Evolutionary conservation across 2,797 vertebrate genomes (phyloP).

Genomic region (Oophaga sylvatica): DNA sequence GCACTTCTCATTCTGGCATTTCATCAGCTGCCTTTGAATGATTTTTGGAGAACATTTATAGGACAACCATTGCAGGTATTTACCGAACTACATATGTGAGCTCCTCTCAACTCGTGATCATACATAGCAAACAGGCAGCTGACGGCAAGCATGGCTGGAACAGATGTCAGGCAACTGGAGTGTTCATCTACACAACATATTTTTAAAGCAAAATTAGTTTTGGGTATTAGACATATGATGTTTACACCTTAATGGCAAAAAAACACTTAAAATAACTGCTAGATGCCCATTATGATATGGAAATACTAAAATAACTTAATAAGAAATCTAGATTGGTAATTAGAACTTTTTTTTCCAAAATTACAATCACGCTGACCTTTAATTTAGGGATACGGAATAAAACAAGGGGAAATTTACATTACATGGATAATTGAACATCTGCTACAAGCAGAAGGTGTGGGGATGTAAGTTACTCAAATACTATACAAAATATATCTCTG

Average conservation of each 20-base stretch:
- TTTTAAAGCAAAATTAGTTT: slow-evolving; percentile 25
- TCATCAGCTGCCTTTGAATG: neutral
- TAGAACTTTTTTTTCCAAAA: slow-evolving; percentile 32
- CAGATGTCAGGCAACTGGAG: slow-evolving; percentile 43
- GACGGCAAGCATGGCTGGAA: slow-evolving; percentile 12
- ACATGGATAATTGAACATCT: slow-evolving; percentile 59
- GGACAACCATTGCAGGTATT: neutral
- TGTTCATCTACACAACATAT: slow-evolving; percentile 23
- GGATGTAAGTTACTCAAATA: slow-evolving; percentile 53
- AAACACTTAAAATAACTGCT: slow-evolving; percentile 24
- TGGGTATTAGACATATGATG: slow-evolving; percentile 15
- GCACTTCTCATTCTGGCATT: neutral
- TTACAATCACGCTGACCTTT: slow-evolving; percentile 51
- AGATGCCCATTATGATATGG: slow-evolving; percentile 15
- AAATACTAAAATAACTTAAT: slow-evolving; percentile 51
- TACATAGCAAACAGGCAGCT: neutral
- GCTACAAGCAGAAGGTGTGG: slow-evolving; percentile 48
- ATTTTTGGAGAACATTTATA: neutral
- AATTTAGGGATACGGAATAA: slow-evolving; percentile 48
- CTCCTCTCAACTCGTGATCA: slow-evolving; percentile 3
- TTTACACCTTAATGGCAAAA: slow-evolving; percentile 34
- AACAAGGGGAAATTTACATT: slow-evolving; percentile 54
- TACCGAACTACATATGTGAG: neutral
- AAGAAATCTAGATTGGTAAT: slow-evolving; percentile 41
- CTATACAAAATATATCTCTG: slow-evolving; percentile 54